Evolutionary conservation across 2,797 vertebrate genomes (phyloP), one percentile per base, ranked within the genome.

Genomic region (Poeciliopsis infans): DNA sequence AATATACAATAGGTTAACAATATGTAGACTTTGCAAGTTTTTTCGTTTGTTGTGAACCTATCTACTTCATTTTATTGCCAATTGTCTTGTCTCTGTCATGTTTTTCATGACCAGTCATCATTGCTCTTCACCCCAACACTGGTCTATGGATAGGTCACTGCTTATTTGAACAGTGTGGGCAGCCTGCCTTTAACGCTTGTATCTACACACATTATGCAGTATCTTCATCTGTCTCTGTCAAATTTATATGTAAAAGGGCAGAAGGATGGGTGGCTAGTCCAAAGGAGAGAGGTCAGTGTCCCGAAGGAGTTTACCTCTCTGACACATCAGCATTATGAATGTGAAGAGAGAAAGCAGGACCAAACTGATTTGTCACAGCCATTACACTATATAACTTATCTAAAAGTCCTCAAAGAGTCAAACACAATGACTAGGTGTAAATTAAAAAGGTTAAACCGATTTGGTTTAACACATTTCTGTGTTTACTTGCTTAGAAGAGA

Each of bases 171-270:
- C 84, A 85, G 20, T 7, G 49, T 51, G 20, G 20, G 49, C 46
- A 64, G 66, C 71, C 78, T 82, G 69, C 84, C 66, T 43, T 66
- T 72, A 78, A 83, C 84, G 75, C 72, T 53, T 87, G 51, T 76
- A 81, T 84, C 78, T 73, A 81, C 81, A 86, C 86, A 87, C 84
- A 90, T 83, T 82, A 83, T 79, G 91, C 91, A 91, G 91, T 87
- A 89, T 94, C 93, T 96, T 94, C 92, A 95, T 95, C 88, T 86
- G 88, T 95, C 94, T 95, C 93, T 91, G 92, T 94, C 95, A 95
- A 91, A 96, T 96, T 94, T 95, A 90, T 94, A 95, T 95, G 88
- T 83, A 68, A 78, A 87, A 87, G 87, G 87, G 85, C 86, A 91
- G 83, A 81, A 85, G 85, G 90, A 83, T 53, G 86, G 88, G 85